Evolutionary conservation across 2,113 vertebrate species (phyloP), one percentile per base, ranked within the genome.

Genomic region (Acanthisitta chloris): DNA sequence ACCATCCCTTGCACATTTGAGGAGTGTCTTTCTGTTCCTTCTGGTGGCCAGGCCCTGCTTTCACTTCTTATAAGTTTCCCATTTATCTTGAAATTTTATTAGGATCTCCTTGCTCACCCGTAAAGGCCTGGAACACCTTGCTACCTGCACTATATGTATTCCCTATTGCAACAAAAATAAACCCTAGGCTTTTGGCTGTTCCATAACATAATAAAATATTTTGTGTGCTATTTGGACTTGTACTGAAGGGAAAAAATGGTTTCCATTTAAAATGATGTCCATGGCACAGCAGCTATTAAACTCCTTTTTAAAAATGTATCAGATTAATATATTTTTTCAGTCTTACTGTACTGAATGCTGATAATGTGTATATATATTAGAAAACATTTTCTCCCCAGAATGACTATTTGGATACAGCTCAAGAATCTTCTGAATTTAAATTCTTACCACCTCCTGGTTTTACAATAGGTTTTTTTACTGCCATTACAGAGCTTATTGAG

Each of bases 161-260:
- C n/a, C n/a, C n/a, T n/a, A n/a, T n/a, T n/a, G n/a, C n/a, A n/a
- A 51, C 13, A 40, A 20, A 74, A 67, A 55, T n/a, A 52, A 9
- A 51, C 2, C 1, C 2, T 42, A 8, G 6, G 17, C 3, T 34
- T 7, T 10, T 12, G n/a, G 48, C 33, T 17, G 40, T 21, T 10
- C 7, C 8, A 45, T 54, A 29, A 34, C 4, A 4, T 7, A 9
- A 36, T 51, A 45, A 36, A 48, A 12, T 29, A 40, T 8, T 71
- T 28, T 74, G 1, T 26, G 14, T 31, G 66, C 3, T 54, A 52
- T 59, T 65, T 88, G 26, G 55, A 8, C 4, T 51, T 46, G 4
- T 55, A 42, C 9, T 17, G 40, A 84, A 49, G 28, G 12, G 6
- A 62, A 28, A 80, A 79, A 29, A 5, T 4, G 5, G 2, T 38